Percentiles rank a stretch among this genome's conserved stretches.
Conservation (phyloP, 2,888 invertebrate genomes). For the Loripinus fragilis region DNA sequence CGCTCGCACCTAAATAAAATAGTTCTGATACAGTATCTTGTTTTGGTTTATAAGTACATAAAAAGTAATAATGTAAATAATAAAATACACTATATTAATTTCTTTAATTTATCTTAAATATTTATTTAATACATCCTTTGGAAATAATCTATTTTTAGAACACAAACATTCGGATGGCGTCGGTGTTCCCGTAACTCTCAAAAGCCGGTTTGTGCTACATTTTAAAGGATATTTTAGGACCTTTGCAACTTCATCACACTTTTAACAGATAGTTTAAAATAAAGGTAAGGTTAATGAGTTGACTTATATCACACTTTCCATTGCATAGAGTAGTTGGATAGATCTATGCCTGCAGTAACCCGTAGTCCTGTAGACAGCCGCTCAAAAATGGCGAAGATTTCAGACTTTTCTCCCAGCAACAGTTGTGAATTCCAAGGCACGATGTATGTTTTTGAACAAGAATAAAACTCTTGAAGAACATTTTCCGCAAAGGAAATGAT, state of each 20-base stretch:
- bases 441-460: no score
- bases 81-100: not conserved
- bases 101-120: not conserved
- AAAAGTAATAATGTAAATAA: not conserved
- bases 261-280: not conserved
- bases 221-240: not conserved
- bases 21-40: not conserved
- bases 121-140: not conserved
- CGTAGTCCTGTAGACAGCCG: not conserved
- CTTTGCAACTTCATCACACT: not conserved
- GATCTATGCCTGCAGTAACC: no score
- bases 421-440: not conserved
- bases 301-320: not conserved
- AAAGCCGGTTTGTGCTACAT: constrained; percentile 46
- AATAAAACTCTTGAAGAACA: no score
- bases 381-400: not conserved
- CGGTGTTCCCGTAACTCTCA: constrained; percentile 71
- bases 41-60: not conserved
- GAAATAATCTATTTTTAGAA: constrained; percentile 19
- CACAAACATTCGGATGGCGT: constrained; percentile 70
- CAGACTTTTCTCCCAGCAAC: not conserved
- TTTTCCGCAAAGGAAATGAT: no score
- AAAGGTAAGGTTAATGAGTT: not conserved
- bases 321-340: no score
- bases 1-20: not conserved